These are phyloP conservation scores for Diaphora mendica DNA, from an alignment of 2,888 invertebrate species.

Conservation along the genomic window DNA sequence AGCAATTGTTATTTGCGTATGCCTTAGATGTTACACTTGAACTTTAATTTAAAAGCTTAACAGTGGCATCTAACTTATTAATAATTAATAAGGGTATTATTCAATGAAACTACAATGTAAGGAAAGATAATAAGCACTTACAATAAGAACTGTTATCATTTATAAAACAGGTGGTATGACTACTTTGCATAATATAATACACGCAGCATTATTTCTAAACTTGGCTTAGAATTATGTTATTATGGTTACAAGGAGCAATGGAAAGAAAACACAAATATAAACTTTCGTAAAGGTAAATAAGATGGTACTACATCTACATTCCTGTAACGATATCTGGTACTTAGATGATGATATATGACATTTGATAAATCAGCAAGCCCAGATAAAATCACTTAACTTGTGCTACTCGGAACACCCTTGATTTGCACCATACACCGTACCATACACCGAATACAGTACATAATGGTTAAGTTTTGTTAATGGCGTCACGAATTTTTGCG, in stretches of 20 bases:
- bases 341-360: too few relatives aligned
- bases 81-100: neutral
- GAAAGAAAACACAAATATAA: neutral
- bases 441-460: too few relatives aligned
- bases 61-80: neutral
- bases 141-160: neutral
- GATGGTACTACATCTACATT: neutral
- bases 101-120: neutral
- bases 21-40: neutral
- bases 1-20: constrained; percentile 7
- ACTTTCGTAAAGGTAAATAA: neutral
- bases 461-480: neutral
- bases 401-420: neutral
- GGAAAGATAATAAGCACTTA: neutral
- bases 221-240: neutral
- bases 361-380: neutral
- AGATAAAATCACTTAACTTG: neutral
- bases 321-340: neutral
- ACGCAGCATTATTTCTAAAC: neutral
- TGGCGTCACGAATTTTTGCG: neutral
- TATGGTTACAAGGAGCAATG: too few relatives aligned
- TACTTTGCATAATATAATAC: constrained; percentile 14
- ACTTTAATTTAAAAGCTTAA: neutral
- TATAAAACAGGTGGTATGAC: constrained; percentile 16
- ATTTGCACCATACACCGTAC: neutral